These are phyloP conservation scores for Drosophila sulfurigaster DNA, from an alignment of 1,140 invertebrate genomes.

Conservation along the genomic window DNA sequence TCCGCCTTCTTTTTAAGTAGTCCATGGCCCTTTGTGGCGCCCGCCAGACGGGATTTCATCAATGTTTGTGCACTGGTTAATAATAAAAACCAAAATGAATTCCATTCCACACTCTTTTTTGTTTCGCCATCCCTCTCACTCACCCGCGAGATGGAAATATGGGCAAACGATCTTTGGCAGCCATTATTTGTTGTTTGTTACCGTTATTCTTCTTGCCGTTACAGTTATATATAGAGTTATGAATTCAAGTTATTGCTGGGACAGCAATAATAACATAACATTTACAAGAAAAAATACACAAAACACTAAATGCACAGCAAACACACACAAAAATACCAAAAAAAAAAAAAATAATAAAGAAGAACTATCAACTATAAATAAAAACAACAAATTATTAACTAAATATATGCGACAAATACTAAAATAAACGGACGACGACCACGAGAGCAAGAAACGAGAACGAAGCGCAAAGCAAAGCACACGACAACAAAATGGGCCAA, in stretches of 20 bases:
- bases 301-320: too few species aligned
- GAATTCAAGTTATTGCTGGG: background rate
- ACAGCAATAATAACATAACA: slow-evolving; percentile 29
- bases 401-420: slow-evolving; percentile 71
- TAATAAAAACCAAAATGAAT: background rate
- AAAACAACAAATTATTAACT: slow-evolving; percentile 78
- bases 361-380: slow-evolving; percentile 69
- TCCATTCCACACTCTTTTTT: slow-evolving; percentile 25
- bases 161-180: slow-evolving; percentile 95
- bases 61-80: slow-evolving; percentile 90
- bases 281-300: slow-evolving; percentile 33
- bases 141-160: slow-evolving; percentile 99
- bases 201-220: slow-evolving; percentile 24
- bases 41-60: slow-evolving; percentile 95
- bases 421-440: slow-evolving; percentile 67
- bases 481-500: slow-evolving; percentile 71
- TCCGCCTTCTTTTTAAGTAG: slow-evolving; percentile 99
- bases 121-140: slow-evolving; percentile 84
- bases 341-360: background rate
- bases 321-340: slow-evolving; percentile 13
- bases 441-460: slow-evolving; percentile 33
- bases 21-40: slow-evolving; percentile 99
- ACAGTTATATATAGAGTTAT: slow-evolving; percentile 18
- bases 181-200: slow-evolving; percentile 88
- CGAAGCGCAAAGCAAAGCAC: slow-evolving; percentile 34